Conservation (phyloP, 2,888 invertebrate genomes). For the Drosophila suboccidentalis region DNA sequence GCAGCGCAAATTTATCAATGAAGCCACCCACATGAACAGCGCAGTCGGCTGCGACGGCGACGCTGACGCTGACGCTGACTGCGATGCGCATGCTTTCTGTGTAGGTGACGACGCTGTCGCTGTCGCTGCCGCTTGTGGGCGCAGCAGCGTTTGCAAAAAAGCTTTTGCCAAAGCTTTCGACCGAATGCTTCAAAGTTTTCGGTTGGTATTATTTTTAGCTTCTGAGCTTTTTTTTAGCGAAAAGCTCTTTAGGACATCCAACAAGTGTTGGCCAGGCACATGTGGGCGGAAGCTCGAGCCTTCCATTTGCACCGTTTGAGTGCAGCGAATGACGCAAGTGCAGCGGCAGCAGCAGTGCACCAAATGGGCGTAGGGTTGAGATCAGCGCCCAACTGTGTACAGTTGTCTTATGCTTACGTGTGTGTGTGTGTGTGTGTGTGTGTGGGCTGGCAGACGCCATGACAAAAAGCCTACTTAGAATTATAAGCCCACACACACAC, state of each 20-base stretch:
- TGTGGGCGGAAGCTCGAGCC: slow-evolving; percentile 8
- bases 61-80: slow-evolving; percentile 46
- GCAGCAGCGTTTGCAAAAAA: slow-evolving; percentile 24
- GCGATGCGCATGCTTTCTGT: slow-evolving; percentile 32
- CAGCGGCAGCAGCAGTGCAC: slow-evolving; percentile 1
- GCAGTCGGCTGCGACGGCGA: slow-evolving; percentile 39
- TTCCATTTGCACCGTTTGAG: background rate
- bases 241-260: slow-evolving; percentile 40
- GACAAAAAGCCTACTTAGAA: slow-evolving; percentile 56
- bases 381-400: slow-evolving; percentile 45
- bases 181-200: slow-evolving; percentile 29
- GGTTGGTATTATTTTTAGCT: slow-evolving; percentile 42
- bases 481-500: slow-evolving; percentile 33
- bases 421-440: slow-evolving; percentile 16
- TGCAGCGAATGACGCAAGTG: slow-evolving; percentile 63
- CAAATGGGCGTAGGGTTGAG: slow-evolving; percentile 46
- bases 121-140: slow-evolving; percentile 37
- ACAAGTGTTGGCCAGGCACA: slow-evolving; percentile 21
- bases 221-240: slow-evolving; percentile 24
- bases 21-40: slow-evolving; percentile 78
- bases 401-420: slow-evolving; percentile 1
- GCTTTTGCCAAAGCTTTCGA: slow-evolving; percentile 25
- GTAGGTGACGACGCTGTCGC: slow-evolving; percentile 42
- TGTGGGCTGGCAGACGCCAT: slow-evolving; percentile 62
- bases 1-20: slow-evolving; percentile 81